These are phyloP conservation scores for Craterocephalus amniculus DNA, from an alignment of 2,797 vertebrate genomes.

Conservation along the genomic window DNA sequence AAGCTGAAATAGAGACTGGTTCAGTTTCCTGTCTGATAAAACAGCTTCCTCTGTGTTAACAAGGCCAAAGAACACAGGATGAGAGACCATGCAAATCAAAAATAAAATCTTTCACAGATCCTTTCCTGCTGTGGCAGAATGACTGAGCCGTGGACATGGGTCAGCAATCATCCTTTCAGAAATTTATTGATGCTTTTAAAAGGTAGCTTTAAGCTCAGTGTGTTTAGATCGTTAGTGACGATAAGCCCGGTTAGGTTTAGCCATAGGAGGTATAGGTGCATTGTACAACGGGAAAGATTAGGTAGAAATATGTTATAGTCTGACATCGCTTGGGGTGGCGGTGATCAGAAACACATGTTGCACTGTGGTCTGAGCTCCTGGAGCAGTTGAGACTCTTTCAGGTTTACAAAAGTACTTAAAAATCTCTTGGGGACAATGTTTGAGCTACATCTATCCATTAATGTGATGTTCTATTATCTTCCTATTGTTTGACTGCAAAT, in stretches of 20 bases:
- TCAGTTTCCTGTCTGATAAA: constrained; percentile 68
- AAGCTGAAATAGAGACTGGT: constrained; percentile 53
- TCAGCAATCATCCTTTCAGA: neutral
- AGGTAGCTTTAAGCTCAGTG: neutral
- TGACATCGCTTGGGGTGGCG: constrained; percentile 24
- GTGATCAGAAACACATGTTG: constrained; percentile 65
- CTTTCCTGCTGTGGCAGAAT: neutral
- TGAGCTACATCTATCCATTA: neutral
- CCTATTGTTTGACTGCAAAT: constrained; percentile 10
- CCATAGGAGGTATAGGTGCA: constrained; percentile 24
- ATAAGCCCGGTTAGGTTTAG: constrained; percentile 4
- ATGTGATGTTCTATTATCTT: neutral
- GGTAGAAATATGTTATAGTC: constrained; percentile 58
- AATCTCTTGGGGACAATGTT: constrained; percentile 17
- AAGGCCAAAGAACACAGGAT: constrained; percentile 8
- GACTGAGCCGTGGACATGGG: neutral
- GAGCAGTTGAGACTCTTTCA: constrained; percentile 23
- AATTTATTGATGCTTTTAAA: constrained; percentile 9
- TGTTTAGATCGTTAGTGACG: constrained; percentile 3
- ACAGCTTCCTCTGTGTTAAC: constrained; percentile 41
- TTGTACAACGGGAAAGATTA: constrained; percentile 34
- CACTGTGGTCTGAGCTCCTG: constrained; percentile 33
- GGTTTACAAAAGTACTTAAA: constrained; percentile 23
- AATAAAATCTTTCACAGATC: constrained; percentile 47
- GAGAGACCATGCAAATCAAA: constrained; percentile 31